Evolutionary conservation across 2,113 vertebrate species (phyloP), one percentile per base, ranked within the genome.

Genomic region (Cololabis saira): DNA sequence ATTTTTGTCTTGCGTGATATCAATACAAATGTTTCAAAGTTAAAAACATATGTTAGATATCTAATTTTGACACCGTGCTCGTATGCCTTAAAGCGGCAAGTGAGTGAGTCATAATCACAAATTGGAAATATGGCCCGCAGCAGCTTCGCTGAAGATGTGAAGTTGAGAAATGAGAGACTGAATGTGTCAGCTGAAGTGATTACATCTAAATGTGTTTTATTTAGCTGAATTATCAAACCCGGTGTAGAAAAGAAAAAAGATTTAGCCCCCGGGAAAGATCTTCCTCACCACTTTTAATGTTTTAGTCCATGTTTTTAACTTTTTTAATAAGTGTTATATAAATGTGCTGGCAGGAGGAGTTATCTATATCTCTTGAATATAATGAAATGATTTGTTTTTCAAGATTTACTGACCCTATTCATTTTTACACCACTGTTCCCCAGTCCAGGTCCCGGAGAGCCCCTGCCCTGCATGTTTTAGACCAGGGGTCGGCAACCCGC

Each of bases 121-220:
- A 81, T 57, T 57, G 27, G 33, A 16, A 41, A 30, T 24, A 4
- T 18, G 58, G 76, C 67, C 62, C 18, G 30, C 18, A 68, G 71
- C 44, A 17, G 21, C 3, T 57, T 9, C n/a, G 43, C 56, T 42
- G 53, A 67, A 65, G 12, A 82, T 49, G 44, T 49, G 59, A 55
- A 3, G 37, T 1, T 61, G 42, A 75, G 51, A 74, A 63, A 21
- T 44, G 62, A 60, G 22, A 58, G 21, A 68, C 61, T 0, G 3
- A 67, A 54, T 66, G 49, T 60, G 74, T 67, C 53, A 44, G 56
- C 61, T n/a, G 33, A 37, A 66, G 56, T 14, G 44, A 56, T 67
- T 40, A 9, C 12, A 19, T 55, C 47, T 33, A 42, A 61, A 40
- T 15, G 53, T 54, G 49, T 11, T 44, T 68, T 41, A 49, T 49